Percentiles rank a stretch among this genome's conserved stretches.
Conservation (phyloP, 2,888 invertebrate species). For the Synergus umbraculus region DNA sequence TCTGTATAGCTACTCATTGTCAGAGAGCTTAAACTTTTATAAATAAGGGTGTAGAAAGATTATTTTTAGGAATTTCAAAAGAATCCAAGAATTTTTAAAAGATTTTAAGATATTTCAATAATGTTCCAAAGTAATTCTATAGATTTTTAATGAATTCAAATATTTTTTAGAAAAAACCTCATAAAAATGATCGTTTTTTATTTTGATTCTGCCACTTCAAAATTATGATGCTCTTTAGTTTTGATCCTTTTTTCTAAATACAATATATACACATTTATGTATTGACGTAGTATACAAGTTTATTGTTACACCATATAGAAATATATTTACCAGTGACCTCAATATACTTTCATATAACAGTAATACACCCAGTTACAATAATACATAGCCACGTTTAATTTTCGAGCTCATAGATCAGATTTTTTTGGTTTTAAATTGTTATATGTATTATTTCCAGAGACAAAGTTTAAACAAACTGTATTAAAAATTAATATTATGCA, state of each 20-base stretch:
- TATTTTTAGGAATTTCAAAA: too few species aligned
- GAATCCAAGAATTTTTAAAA: too few species aligned
- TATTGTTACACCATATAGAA: conserved; percentile 58
- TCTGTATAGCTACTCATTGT: too few species aligned
- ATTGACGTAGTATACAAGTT: conserved; percentile 55
- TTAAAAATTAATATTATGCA: conserved; percentile 47
- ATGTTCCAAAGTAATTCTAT: not conserved
- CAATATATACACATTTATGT: conserved; percentile 47
- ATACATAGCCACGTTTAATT: conserved; percentile 17
- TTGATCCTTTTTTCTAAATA: not conserved
- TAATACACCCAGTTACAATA: conserved; percentile 54
- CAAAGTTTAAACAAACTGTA: not conserved
- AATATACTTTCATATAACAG: conserved; percentile 62
- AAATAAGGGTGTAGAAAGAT: too few species aligned
- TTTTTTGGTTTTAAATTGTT: not conserved
- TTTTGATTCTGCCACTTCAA: not conserved
- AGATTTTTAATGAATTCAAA: not conserved
- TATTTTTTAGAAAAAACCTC: not conserved
- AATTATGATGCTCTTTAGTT: not conserved
- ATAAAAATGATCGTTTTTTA: not conserved
- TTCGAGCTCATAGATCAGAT: not conserved
- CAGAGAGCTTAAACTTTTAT: too few species aligned
- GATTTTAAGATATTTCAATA: too few species aligned
- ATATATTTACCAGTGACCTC: conserved; percentile 59
- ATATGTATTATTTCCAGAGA: not conserved